Conservation (phyloP, 2,888 invertebrate genomes). For the Pollenia amentaria region DNA sequence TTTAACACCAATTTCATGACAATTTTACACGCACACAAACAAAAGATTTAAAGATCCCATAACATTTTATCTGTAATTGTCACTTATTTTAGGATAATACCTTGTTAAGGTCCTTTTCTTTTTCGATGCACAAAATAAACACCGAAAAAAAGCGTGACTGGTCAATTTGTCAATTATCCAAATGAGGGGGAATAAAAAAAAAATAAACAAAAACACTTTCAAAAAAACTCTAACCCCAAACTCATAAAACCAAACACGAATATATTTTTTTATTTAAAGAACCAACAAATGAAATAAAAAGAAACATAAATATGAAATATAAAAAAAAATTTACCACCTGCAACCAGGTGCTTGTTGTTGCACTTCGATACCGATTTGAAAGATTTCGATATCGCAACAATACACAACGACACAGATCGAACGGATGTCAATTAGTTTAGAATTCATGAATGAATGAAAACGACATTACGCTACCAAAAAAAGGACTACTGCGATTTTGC, state of each 20-base stretch:
- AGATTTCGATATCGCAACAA: constrained; percentile 64
- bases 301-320: constrained; percentile 64
- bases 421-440: constrained; percentile 81
- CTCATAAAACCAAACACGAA: constrained; percentile 70
- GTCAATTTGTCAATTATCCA: constrained; percentile 84
- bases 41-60: constrained; percentile 46
- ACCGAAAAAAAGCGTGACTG: constrained; percentile 75
- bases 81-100: constrained; percentile 74
- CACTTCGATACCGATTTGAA: constrained; percentile 58
- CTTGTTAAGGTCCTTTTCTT: constrained; percentile 72
- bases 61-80: constrained; percentile 71
- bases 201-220: constrained; percentile 57
- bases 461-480: constrained; percentile 59
- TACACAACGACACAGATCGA: constrained; percentile 68
- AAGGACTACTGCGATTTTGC: constrained; percentile 61
- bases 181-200: constrained; percentile 78
- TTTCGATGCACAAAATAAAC: constrained; percentile 28
- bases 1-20: constrained; percentile 69
- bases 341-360: constrained; percentile 79
- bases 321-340: constrained; percentile 76
- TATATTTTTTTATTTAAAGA: constrained; percentile 55
- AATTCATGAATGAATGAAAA: constrained; percentile 80
- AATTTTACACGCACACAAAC: constrained; percentile 53
- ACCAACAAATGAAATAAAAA: constrained; percentile 46
- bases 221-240: not conserved